Evolutionary conservation across 2,113 vertebrate species (phyloP).

Genomic region (Corythoichthys haematopterus): DNA sequence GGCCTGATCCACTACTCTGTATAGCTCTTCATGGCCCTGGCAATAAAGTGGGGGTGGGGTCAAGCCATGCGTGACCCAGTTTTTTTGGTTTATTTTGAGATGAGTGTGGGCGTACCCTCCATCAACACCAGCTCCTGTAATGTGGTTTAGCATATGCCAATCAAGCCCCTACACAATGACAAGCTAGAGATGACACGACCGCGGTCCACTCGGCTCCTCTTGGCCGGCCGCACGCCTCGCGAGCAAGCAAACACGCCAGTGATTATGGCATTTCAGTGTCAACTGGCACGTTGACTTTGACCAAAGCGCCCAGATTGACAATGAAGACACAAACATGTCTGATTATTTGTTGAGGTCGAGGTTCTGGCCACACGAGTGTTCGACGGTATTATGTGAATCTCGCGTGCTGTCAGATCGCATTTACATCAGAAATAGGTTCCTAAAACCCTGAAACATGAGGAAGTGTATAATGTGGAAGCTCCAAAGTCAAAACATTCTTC

Average conservation of each 20-base stretch:
- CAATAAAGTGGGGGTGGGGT: conserved; percentile 34
- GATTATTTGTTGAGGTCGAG: conserved; percentile 47
- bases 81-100: conserved; percentile 43
- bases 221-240: conserved; percentile 56
- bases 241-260: conserved; percentile 53
- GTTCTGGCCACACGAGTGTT: conserved; percentile 41
- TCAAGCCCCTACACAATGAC: conserved; percentile 58
- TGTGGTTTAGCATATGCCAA: conserved; percentile 63
- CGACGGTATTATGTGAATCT: conserved; percentile 24
- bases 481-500: background rate
- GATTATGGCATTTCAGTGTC: conserved; percentile 69
- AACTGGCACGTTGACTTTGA: conserved; percentile 62
- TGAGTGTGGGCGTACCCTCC: conserved; percentile 39
- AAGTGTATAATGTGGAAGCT: background rate
- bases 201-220: conserved; percentile 41
- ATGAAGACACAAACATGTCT: conserved; percentile 50
- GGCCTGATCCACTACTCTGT: conserved; percentile 36
- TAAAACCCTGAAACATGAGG: conserved; percentile 11
- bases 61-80: conserved; percentile 57
- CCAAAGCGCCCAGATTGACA: conserved; percentile 52
- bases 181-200: conserved; percentile 58
- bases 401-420: conserved; percentile 39
- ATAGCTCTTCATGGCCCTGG: conserved; percentile 18
- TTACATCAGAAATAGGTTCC: conserved; percentile 21
- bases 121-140: conserved; percentile 62